Conservation (phyloP, 2,888 invertebrate species). For the Eutolmus rufibarbis region DNA sequence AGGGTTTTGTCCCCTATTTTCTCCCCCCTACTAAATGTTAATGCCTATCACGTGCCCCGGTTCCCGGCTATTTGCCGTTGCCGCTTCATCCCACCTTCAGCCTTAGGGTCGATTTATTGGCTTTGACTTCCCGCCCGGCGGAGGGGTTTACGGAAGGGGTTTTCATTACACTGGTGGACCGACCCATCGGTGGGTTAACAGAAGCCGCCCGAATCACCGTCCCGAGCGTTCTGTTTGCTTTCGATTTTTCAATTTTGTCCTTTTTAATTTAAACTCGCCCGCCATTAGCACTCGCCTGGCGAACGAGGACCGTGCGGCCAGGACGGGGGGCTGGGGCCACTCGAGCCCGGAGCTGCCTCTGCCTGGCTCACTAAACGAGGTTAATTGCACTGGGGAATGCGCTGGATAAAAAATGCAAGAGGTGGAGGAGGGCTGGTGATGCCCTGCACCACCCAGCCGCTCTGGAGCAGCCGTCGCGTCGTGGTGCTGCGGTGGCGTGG, state of each 20-base stretch:
- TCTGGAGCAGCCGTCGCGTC: neutral
- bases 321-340: neutral
- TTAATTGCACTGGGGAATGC: conserved; percentile 31
- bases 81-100: neutral
- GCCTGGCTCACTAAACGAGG: conserved; percentile 29
- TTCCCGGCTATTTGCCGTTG: neutral
- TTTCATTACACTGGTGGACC: neutral
- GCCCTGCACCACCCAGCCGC: neutral
- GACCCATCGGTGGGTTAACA: neutral
- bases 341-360: neutral
- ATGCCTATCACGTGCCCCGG: neutral
- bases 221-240: neutral
- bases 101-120: neutral
- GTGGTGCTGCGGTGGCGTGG: neutral
- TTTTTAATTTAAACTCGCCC: conserved; percentile 1
- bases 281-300: neutral
- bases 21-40: neutral
- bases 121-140: neutral
- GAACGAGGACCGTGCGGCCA: neutral
- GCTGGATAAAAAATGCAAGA: conserved; percentile 5
- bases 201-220: neutral
- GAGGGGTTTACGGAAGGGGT: neutral
- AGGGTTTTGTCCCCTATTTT: neutral
- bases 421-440: neutral
- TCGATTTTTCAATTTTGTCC: conserved; percentile 18